Evolutionary conservation across 2,797 vertebrate genomes (phyloP).

Genomic region (Dipus sagitta): DNA sequence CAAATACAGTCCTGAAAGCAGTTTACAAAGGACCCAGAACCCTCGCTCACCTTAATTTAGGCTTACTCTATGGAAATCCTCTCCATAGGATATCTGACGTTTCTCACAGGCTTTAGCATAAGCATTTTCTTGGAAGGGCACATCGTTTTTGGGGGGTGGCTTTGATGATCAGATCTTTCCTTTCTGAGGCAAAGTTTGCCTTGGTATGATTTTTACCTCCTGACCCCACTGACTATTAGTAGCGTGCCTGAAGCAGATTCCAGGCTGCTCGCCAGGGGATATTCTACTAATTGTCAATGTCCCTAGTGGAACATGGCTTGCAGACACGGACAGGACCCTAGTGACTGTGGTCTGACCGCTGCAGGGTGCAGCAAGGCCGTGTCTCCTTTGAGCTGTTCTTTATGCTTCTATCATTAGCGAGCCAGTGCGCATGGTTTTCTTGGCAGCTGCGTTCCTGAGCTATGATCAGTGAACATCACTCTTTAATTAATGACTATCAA

Average conservation of each 20-base stretch:
- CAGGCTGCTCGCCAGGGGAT: not conserved
- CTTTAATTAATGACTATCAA: constrained; percentile 2
- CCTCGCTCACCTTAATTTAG: not conserved
- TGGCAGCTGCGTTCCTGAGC: constrained; percentile 61
- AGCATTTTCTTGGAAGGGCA: constrained; percentile 34
- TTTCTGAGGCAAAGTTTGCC: not conserved
- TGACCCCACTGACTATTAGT: not conserved
- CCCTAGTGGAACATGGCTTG: not conserved
- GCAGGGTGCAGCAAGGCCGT: not conserved
- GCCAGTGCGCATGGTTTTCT: constrained; percentile 28
- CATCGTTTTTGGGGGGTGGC: not conserved
- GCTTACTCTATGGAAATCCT: not conserved
- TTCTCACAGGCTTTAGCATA: not conserved
- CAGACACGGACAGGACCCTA: not conserved
- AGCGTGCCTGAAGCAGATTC: not conserved
- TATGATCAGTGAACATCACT: constrained; percentile 1
- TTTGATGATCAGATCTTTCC: constrained; percentile 20
- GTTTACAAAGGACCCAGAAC: constrained; percentile 6
- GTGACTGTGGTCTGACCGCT: constrained; percentile 6
- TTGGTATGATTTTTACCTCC: not conserved
- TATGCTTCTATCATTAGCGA: constrained; percentile 62
- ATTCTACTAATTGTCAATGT: not conserved
- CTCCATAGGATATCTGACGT: not conserved
- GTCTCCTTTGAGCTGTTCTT: constrained; percentile 63
- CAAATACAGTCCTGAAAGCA: constrained; percentile 4